A percentile compares a stretch with the other conserved stretches of the same genome.
phyloP scores from a whole-genome alignment of 2,888 invertebrate species.

The Tachina lurida region DNA sequence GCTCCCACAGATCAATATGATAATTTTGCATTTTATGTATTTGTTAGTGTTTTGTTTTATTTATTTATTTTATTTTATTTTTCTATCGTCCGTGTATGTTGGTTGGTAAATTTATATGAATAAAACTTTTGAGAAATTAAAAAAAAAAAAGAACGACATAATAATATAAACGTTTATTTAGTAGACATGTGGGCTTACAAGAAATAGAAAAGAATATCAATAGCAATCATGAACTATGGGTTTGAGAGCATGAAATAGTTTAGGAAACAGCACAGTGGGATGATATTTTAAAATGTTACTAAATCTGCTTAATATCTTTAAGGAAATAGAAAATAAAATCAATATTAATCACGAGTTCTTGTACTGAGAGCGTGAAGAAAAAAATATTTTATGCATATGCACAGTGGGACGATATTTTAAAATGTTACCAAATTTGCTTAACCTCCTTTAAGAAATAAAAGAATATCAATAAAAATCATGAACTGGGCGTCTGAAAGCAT shows the following conservation, averaged over 20 bases:
- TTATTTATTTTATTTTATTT: neutral
- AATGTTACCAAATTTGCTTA: neutral
- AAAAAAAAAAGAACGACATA: conserved; percentile 16
- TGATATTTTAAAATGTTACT: no score
- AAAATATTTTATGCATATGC: neutral
- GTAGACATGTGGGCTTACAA: conserved; percentile 57
- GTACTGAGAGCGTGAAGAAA: neutral
- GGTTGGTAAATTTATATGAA: conserved; percentile 45
- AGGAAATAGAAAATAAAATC: neutral
- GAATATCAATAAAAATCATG: no score
- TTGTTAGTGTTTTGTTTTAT: conserved; percentile 31
- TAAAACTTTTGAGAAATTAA: conserved; percentile 27
- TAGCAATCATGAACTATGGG: conserved; percentile 37
- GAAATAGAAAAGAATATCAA: conserved; percentile 4
- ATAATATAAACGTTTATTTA: neutral
- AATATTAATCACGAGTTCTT: conserved; percentile 5
- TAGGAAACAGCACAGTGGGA: no score
- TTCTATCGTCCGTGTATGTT: neutral
- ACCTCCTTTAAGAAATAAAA: no score
- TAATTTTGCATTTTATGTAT: conserved; percentile 47
- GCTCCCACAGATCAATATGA: conserved; percentile 68
- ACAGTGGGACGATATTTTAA: neutral
- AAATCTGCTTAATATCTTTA: no score
- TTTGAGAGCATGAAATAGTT: neutral
- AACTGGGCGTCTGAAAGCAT: no score